Conservation (phyloP, 1,140 invertebrate species). For the Drosophila eugracilis region DNA sequence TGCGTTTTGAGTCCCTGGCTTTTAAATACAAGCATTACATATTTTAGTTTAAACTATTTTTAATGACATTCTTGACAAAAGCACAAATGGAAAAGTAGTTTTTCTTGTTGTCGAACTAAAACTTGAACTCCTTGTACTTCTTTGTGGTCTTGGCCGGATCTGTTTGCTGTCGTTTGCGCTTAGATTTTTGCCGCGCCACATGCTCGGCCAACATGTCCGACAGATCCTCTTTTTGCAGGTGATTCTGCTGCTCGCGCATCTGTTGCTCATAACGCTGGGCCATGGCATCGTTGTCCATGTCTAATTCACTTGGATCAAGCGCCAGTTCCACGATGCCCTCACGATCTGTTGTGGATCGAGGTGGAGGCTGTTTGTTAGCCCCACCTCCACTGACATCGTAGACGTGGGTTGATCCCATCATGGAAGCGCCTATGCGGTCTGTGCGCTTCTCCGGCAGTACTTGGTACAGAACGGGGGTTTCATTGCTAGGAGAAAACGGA, state of each 20-base stretch:
- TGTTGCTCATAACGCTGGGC: conserved; percentile 98
- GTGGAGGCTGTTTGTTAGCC: conserved; percentile 85
- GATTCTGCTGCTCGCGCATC: conserved; percentile 95
- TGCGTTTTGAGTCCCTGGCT: not conserved
- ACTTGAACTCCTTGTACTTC: conserved; percentile 99
- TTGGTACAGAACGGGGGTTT: conserved; percentile 96
- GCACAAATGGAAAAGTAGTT: conserved; percentile 44
- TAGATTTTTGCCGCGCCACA: conserved; percentile 96
- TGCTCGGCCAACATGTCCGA: conserved; percentile 99
- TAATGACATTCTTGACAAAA: conserved; percentile 55
- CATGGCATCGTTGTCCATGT: conserved; percentile 98
- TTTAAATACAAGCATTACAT: not conserved
- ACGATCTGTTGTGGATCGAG: conserved; percentile 84
- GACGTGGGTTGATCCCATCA: conserved; percentile 99
- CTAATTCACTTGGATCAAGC: conserved; percentile 98
- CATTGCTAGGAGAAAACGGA: conserved; percentile 87
- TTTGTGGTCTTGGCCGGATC: conserved; percentile 96
- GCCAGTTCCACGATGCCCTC: conserved; percentile 95
- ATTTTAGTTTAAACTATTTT: conserved; percentile 41
- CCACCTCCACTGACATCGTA: conserved; percentile 91
- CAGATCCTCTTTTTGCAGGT: conserved; percentile 96
- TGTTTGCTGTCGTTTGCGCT: conserved; percentile 95
- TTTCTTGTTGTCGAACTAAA: conserved; percentile 86
- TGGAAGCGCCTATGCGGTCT: conserved; percentile 94
- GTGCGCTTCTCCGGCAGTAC: conserved; percentile 97